Percentiles rank a stretch among this genome's conserved stretches.
phyloP scores from a whole-genome alignment of 2,113 vertebrate genomes.

The Gnathonemus longibarbis region DNA sequence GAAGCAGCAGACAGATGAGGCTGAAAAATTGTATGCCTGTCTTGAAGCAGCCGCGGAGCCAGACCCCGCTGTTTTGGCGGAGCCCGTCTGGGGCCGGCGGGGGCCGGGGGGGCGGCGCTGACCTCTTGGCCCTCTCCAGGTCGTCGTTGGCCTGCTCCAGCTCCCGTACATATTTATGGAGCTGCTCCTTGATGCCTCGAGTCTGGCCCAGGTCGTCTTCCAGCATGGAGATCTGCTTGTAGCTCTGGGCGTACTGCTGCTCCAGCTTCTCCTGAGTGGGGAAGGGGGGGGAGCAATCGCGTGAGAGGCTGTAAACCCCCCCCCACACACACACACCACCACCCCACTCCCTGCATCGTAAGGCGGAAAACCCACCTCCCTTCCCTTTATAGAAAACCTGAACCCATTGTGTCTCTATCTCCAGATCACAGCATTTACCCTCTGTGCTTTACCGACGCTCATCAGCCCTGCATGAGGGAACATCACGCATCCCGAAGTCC shows the following conservation, averaged over 20 bases:
- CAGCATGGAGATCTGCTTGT: slow-evolving; percentile 88
- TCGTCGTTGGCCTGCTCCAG: slow-evolving; percentile 96
- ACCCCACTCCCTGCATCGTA: neutral
- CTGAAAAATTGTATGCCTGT: neutral
- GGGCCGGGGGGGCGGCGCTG: neutral
- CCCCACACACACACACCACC: neutral
- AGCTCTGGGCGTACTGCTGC: slow-evolving; percentile 88
- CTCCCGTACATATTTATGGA: slow-evolving; percentile 92
- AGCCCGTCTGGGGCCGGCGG: neutral
- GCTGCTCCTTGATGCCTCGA: slow-evolving; percentile 87
- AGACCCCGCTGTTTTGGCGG: neutral
- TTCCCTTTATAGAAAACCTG: neutral
- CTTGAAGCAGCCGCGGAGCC: neutral
- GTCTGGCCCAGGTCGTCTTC: slow-evolving; percentile 94
- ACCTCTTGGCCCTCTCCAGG: slow-evolving; percentile 93
- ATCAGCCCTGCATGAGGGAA: neutral
- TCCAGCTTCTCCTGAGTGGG: slow-evolving; percentile 81
- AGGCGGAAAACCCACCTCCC: neutral
- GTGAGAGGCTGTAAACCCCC: neutral
- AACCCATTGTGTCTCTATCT: neutral
- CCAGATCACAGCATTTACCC: neutral
- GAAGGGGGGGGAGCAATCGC: neutral
- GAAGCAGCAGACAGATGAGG: neutral
- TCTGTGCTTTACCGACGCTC: neutral
- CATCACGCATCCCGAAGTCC: neutral